Evolutionary conservation across 2,888 invertebrate species (phyloP).

Genomic region (Drosophila rellima): DNA sequence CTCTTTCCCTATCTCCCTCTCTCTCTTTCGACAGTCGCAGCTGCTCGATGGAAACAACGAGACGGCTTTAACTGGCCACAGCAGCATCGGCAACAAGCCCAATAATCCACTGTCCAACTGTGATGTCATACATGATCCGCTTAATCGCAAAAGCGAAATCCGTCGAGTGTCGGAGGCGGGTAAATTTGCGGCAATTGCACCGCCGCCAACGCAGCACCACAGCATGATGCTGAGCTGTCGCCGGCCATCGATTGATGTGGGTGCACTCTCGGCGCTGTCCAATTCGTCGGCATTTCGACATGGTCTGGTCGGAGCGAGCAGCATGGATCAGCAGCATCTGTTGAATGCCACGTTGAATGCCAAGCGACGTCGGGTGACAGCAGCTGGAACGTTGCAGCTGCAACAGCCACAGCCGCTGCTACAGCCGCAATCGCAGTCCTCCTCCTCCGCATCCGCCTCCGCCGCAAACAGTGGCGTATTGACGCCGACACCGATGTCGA

Average conservation of each 20-base stretch:
- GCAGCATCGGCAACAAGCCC: constrained; percentile 57
- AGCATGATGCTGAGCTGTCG: constrained; percentile 84
- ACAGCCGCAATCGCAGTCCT: constrained; percentile 36
- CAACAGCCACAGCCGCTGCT: constrained; percentile 53
- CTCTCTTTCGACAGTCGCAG: constrained; percentile 56
- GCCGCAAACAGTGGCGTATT: constrained; percentile 45
- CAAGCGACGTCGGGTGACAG: constrained; percentile 87
- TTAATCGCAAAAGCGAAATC: constrained; percentile 86
- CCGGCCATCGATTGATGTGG: constrained; percentile 87
- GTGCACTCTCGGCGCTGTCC: constrained; percentile 74
- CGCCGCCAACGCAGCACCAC: constrained; percentile 65
- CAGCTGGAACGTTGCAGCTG: constrained; percentile 58
- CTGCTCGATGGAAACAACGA: constrained; percentile 57
- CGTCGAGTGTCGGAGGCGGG: constrained; percentile 86
- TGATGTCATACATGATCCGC: constrained; percentile 85
- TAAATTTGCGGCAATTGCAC: constrained; percentile 69
- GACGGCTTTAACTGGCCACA: constrained; percentile 44
- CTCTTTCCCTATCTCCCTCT: background rate
- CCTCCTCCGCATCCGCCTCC: constrained; percentile 9
- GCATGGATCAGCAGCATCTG: constrained; percentile 68
- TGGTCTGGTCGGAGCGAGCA: constrained; percentile 75
- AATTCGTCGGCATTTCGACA: constrained; percentile 72
- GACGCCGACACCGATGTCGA: constrained; percentile 53
- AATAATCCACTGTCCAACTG: constrained; percentile 83
- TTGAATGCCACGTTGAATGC: constrained; percentile 85